Evolutionary conservation across 2,797 vertebrate species (phyloP), one percentile per base, ranked within the genome.

Genomic region (Sciurus carolinensis): DNA sequence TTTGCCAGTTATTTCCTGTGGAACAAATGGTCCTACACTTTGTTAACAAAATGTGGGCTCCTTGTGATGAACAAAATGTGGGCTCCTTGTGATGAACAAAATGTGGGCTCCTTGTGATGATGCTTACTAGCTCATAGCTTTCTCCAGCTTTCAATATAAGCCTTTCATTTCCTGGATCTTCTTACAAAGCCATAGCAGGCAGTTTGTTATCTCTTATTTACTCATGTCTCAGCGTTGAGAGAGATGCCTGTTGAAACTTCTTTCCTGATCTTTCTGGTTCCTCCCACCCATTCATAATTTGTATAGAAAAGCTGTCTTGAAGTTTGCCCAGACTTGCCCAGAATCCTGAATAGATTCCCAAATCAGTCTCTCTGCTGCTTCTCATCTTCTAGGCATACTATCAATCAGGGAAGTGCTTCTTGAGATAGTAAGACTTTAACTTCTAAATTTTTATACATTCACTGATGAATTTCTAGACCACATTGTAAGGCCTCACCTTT

Each of bases 401-500:
- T 79, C 71, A 71, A 24, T 57, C 30, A 54, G 76, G 36, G 69
- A 93, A 95, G 24, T 83, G 47, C 30, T 81, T 83, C 75, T 88
- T 66, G 47, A 33, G 52, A 69, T 93, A 3, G 85, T 84, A 93
- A 66, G 50, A 36, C 36, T 67, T 89, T 87, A 87, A 0, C 33
- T 69, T 75, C 77, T 28, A 1, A 84, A 12, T 92, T 94, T 96
- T 80, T 75, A 72, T 14, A 36, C 66, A 66, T 3, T 44, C 36
- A 54, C 76, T 94, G 93, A 82, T 50, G 95, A 77, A 92, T 85
- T 91, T 67, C 4, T 30, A 67, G 17, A 76, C 44, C 62, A 62
- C 59, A 24, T 77, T 89, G 13, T 87, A 94, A 86, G 22, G 24
- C 72, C 47, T 94, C 12, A 62, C 18, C 5, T 12, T 92, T 93